These are phyloP conservation scores for Aphelocoma californica DNA, from an alignment of 2,797 vertebrate species.

Conservation along the genomic window DNA sequence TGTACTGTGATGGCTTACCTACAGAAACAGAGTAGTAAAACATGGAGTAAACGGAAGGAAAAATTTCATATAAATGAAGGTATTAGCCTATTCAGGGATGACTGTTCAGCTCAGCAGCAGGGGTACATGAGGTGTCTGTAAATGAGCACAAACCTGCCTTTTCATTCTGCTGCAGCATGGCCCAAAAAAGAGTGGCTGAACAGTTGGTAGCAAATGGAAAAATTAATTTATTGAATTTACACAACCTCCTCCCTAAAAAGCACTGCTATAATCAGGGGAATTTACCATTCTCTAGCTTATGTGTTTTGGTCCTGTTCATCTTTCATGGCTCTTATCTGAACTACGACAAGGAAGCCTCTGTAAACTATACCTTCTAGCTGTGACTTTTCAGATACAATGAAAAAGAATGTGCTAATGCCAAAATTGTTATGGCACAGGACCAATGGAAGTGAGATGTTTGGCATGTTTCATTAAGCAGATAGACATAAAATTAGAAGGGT, in stretches of 20 bases:
- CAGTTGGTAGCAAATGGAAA: not conserved
- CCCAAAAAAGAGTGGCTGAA: not conserved
- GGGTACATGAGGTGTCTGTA: not conserved
- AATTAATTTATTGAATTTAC: not conserved
- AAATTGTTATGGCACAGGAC: not conserved
- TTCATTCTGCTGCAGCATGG: not conserved
- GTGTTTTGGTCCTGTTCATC: not conserved
- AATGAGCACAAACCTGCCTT: not conserved
- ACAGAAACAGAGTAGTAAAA: not conserved
- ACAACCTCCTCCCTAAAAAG: not conserved
- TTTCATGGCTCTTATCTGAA: not conserved
- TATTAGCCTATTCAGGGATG: not conserved
- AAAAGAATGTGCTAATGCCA: not conserved
- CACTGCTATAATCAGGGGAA: not conserved
- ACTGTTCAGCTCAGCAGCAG: not conserved
- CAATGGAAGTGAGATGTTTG: not conserved
- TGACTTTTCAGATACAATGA: not conserved
- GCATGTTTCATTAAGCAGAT: not conserved
- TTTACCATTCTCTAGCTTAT: not conserved
- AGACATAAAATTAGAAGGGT: not conserved
- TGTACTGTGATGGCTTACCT: not conserved
- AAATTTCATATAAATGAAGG: not conserved
- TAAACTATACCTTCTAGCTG: not conserved
- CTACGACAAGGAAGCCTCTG: not conserved
- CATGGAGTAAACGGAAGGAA: not conserved